phyloP scores from a whole-genome alignment of 2,113 vertebrate genomes.

The Taxidea taxus region DNA sequence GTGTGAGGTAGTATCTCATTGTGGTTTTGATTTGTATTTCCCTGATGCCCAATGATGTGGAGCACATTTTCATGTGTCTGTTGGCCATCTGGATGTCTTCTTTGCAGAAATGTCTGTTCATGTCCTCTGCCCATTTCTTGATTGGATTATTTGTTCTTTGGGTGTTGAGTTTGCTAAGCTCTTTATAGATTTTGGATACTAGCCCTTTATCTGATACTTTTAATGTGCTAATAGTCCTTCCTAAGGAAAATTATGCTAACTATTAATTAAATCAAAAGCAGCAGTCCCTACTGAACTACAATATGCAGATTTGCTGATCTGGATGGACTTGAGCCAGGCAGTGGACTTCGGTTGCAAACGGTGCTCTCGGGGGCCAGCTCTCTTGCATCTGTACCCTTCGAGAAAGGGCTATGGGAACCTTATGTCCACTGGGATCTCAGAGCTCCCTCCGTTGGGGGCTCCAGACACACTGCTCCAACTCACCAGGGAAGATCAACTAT shows the following conservation, averaged over 20 bases:
- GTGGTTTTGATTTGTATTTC: too few relatives aligned
- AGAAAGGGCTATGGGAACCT: not conserved
- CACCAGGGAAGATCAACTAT: not conserved
- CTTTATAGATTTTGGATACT: too few relatives aligned
- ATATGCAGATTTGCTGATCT: not conserved
- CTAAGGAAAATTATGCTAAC: conserved; percentile 40
- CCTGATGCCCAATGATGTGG: too few relatives aligned
- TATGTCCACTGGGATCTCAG: not conserved
- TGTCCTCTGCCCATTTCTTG: too few relatives aligned
- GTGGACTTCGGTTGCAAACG: not conserved
- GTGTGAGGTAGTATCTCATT: too few relatives aligned
- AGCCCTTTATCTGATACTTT: too few relatives aligned
- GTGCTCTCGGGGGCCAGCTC: too few relatives aligned
- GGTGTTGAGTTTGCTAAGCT: too few relatives aligned
- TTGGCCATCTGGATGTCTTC: too few relatives aligned
- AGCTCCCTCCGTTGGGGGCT: not conserved
- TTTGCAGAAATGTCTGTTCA: too few relatives aligned
- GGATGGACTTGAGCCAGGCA: not conserved
- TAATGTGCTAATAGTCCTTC: conserved; percentile 49
- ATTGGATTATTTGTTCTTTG: too few relatives aligned
- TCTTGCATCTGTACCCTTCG: not conserved
- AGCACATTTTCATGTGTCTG: too few relatives aligned
- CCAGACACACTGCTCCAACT: not conserved
- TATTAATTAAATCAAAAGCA: conserved; percentile 44
- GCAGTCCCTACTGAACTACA: not conserved